Conservation (phyloP, 2,888 invertebrate genomes). For the Chrysodeixis includens region DNA sequence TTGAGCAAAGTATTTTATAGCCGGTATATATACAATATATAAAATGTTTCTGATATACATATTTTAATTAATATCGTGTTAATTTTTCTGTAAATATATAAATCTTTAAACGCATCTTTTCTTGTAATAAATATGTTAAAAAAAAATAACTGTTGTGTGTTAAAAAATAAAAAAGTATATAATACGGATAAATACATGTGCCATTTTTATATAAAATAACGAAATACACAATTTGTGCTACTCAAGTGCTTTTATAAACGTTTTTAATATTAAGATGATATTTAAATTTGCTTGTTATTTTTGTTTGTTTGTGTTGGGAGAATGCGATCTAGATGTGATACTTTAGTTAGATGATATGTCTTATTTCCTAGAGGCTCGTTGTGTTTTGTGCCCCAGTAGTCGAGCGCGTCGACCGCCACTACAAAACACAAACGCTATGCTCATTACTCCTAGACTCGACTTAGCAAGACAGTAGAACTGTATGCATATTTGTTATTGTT, state of each 20-base stretch:
- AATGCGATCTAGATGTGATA: constrained; percentile 72
- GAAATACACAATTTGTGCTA: constrained; percentile 81
- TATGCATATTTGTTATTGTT: constrained; percentile 53
- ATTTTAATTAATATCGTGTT: constrained; percentile 74
- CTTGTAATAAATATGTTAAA: constrained; percentile 68
- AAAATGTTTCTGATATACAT: constrained; percentile 65
- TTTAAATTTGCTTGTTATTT: constrained; percentile 88
- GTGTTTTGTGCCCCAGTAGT: constrained; percentile 65
- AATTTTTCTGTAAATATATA: constrained; percentile 83
- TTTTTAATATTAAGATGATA: constrained; percentile 79
- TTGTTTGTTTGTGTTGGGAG: constrained; percentile 69
- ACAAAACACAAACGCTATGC: constrained; percentile 57
- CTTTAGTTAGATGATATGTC: constrained; percentile 65
- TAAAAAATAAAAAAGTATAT: constrained; percentile 74
- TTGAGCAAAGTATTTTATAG: constrained; percentile 63
- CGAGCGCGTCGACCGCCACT: constrained; percentile 46
- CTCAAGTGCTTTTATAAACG: constrained; percentile 86
- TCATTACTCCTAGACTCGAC: constrained; percentile 50
- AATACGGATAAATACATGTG: constrained; percentile 78
- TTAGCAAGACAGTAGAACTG: constrained; percentile 52
- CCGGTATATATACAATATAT: constrained; percentile 55
- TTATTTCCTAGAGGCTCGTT: constrained; percentile 59
- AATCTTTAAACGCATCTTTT: constrained; percentile 73
- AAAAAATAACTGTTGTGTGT: constrained; percentile 76
- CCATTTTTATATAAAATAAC: constrained; percentile 78